These are phyloP conservation scores for Orchesellides sinensis DNA, from an alignment of 2,888 invertebrate genomes.

Conservation along the genomic window DNA sequence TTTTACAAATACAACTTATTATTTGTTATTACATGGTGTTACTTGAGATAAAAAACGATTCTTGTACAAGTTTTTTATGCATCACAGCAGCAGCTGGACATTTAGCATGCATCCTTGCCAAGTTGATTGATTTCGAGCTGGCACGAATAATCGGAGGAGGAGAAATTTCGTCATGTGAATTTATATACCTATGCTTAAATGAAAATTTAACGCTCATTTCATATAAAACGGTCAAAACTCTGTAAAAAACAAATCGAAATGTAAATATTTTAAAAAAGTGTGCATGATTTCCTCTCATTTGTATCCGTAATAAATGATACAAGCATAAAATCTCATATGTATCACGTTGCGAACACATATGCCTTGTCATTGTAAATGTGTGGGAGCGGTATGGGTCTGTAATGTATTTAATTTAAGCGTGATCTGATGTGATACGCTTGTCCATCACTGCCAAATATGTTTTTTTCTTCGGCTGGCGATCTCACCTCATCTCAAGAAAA, in stretches of 20 bases:
- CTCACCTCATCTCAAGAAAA: neutral
- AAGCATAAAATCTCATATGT: neutral
- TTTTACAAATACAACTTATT: constrained; percentile 1
- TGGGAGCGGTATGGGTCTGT: neutral
- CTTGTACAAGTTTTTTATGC: too few species aligned
- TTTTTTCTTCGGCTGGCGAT: too few species aligned
- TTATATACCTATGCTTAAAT: too few species aligned
- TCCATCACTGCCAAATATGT: neutral
- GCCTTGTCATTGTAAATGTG: neutral
- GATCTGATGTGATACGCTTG: neutral
- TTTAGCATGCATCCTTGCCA: too few species aligned
- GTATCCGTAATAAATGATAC: neutral
- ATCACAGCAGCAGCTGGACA: too few species aligned
- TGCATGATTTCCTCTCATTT: neutral
- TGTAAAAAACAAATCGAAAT: too few species aligned
- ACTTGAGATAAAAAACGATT: too few species aligned
- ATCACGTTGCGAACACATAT: neutral
- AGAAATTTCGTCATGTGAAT: neutral
- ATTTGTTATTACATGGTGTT: too few species aligned
- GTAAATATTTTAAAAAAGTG: neutral
- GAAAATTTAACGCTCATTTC: too few species aligned
- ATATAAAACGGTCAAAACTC: too few species aligned
- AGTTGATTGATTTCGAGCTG: too few species aligned
- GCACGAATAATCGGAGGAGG: neutral
- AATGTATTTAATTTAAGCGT: too few species aligned